A percentile compares a stretch with the other conserved stretches of the same genome.
These are phyloP conservation scores for Hyles lineata DNA, from an alignment of 2,888 invertebrate species.

Conservation along the genomic window DNA sequence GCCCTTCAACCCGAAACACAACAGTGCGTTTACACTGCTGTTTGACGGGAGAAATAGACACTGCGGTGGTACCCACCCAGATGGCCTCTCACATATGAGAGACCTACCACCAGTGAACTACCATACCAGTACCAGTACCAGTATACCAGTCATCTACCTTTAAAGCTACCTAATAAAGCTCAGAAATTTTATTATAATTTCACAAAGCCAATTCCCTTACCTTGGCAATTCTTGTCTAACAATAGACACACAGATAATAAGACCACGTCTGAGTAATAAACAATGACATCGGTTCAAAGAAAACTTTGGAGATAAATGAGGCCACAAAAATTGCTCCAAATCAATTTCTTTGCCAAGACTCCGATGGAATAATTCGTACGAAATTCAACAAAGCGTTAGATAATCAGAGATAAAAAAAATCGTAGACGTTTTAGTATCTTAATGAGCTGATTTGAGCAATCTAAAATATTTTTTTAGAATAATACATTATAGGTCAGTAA, in stretches of 20 bases:
- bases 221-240: background rate
- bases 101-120: too few relatives aligned
- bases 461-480: too few relatives aligned
- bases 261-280: background rate
- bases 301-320: constrained; percentile 5
- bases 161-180: too few relatives aligned
- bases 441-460: background rate
- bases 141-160: too few relatives aligned
- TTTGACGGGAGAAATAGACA: too few relatives aligned
- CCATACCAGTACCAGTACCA: too few relatives aligned
- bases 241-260: background rate
- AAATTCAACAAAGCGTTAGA: constrained; percentile 17
- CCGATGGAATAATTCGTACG: background rate
- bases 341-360: constrained; percentile 21
- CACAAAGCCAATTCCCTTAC: background rate
- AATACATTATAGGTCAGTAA: too few relatives aligned
- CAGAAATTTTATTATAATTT: too few relatives aligned
- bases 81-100: too few relatives aligned
- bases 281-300: constrained; percentile 16
- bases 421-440: background rate
- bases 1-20: too few relatives aligned
- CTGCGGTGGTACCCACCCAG: too few relatives aligned
- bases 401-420: background rate
- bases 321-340: constrained; percentile 2
- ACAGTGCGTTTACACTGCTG: too few relatives aligned